Percentiles rank a stretch among this genome's conserved stretches.
These are phyloP conservation scores for Endotricha flammealis DNA, from an alignment of 2,888 invertebrate genomes.

Conservation along the genomic window DNA sequence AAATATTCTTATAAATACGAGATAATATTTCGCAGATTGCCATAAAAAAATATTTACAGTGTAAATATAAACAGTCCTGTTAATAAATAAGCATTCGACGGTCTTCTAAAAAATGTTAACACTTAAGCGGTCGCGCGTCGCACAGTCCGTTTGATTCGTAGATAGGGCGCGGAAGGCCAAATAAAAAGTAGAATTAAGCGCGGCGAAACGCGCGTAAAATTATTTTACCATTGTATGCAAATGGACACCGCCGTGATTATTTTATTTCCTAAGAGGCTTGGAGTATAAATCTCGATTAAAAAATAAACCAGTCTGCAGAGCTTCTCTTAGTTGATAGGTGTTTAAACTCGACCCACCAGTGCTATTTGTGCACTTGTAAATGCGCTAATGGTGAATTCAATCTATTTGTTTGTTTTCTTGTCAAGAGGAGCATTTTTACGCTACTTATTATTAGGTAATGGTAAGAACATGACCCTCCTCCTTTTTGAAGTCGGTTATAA, in stretches of 20 bases:
- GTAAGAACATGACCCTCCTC: too few species aligned
- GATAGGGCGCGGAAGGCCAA: slow-evolving; percentile 72
- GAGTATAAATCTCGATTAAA: slow-evolving; percentile 73
- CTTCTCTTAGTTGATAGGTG: slow-evolving; percentile 58
- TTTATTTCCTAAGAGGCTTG: slow-evolving; percentile 75
- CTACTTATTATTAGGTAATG: too few species aligned
- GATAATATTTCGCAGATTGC: neutral
- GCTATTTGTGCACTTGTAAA: slow-evolving; percentile 13
- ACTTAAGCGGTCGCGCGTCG: slow-evolving; percentile 61
- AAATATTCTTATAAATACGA: neutral
- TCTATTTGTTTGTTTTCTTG: neutral
- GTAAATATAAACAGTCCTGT: slow-evolving; percentile 20
- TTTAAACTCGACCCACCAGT: slow-evolving; percentile 28
- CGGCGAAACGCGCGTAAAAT: slow-evolving; percentile 78
- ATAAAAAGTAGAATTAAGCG: slow-evolving; percentile 77
- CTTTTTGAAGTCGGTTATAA: too few species aligned
- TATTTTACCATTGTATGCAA: slow-evolving; percentile 79
- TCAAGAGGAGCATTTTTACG: slow-evolving; percentile 3
- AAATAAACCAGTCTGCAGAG: slow-evolving; percentile 52
- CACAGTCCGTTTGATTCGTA: slow-evolving; percentile 72
- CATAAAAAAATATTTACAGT: slow-evolving; percentile 18
- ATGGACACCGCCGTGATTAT: slow-evolving; percentile 73
- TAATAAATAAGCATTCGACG: slow-evolving; percentile 34
- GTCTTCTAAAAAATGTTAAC: slow-evolving; percentile 64
- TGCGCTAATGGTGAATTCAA: slow-evolving; percentile 7